Percentiles rank a stretch among this genome's conserved stretches.
Conservation (phyloP, 2,888 invertebrate species). For the Parthenolecanium corni region DNA sequence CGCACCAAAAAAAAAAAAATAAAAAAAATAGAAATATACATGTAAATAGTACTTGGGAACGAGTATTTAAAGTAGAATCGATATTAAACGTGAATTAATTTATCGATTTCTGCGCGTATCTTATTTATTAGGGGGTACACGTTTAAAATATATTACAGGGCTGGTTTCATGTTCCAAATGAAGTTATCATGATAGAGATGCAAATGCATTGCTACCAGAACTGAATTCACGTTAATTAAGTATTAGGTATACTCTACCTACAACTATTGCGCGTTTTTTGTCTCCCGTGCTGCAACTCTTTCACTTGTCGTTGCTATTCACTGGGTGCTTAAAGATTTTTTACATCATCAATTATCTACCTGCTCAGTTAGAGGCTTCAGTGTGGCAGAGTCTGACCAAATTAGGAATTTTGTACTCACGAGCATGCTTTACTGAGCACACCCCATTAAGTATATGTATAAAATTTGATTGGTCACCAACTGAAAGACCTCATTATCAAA, state of each 20-base stretch:
- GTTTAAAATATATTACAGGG: conserved; percentile 27
- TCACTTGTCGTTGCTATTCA: background rate
- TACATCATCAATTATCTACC: background rate
- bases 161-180: conserved; percentile 27
- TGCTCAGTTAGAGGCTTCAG: too few relatives aligned
- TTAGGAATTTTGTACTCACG: too few relatives aligned
- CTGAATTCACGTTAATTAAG: conserved; percentile 28
- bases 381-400: too few relatives aligned
- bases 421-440: too few relatives aligned
- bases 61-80: conserved; percentile 15
- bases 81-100: conserved; percentile 29
- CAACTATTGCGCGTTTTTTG: conserved; percentile 16
- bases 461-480: too few relatives aligned
- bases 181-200: conserved; percentile 28
- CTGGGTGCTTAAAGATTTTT: conserved; percentile 12
- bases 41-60: too few relatives aligned
- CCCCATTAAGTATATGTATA: too few relatives aligned
- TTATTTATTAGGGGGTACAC: conserved; percentile 25
- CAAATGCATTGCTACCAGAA: conserved; percentile 26
- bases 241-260: conserved; percentile 28
- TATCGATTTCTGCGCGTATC: conserved; percentile 18
- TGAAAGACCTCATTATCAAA: too few relatives aligned
- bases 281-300: background rate
- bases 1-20: too few relatives aligned
- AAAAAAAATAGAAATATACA: too few relatives aligned